These are phyloP conservation scores for Belonocnema kinseyi DNA, from an alignment of 1,140 invertebrate species.

Conservation along the genomic window DNA sequence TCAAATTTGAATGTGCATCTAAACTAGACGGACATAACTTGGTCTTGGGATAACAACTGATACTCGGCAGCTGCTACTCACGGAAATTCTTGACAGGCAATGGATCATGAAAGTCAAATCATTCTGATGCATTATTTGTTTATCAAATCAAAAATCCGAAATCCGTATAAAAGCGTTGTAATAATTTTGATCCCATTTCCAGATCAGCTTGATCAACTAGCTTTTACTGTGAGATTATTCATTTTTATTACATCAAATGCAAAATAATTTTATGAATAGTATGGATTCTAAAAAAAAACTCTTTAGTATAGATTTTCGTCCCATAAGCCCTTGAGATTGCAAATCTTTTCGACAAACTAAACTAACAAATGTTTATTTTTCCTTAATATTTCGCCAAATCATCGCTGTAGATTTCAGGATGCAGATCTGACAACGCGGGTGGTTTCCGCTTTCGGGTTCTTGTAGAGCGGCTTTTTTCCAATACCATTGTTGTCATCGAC, in stretches of 20 bases:
- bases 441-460: background rate
- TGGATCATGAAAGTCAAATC: too few relatives aligned
- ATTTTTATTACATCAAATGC: background rate
- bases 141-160: too few relatives aligned
- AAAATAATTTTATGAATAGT: background rate
- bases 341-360: background rate
- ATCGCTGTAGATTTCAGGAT: slow-evolving; percentile 25
- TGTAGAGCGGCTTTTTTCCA: background rate
- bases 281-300: slow-evolving; percentile 15
- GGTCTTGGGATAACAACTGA: too few relatives aligned
- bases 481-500: background rate
- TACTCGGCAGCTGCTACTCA: too few relatives aligned
- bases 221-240: too few relatives aligned
- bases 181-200: too few relatives aligned
- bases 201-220: too few relatives aligned
- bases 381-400: slow-evolving; percentile 1
- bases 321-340: background rate
- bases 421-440: slow-evolving; percentile 1
- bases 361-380: slow-evolving; percentile 30
- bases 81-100: too few relatives aligned
- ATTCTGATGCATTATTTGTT: too few relatives aligned
- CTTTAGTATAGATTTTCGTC: slow-evolving; percentile 4
- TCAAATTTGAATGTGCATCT: too few relatives aligned
- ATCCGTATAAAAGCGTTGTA: too few relatives aligned
- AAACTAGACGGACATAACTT: too few relatives aligned